Evolutionary conservation across 2,888 invertebrate species (phyloP).

Genomic region (Polia nebulosa): DNA sequence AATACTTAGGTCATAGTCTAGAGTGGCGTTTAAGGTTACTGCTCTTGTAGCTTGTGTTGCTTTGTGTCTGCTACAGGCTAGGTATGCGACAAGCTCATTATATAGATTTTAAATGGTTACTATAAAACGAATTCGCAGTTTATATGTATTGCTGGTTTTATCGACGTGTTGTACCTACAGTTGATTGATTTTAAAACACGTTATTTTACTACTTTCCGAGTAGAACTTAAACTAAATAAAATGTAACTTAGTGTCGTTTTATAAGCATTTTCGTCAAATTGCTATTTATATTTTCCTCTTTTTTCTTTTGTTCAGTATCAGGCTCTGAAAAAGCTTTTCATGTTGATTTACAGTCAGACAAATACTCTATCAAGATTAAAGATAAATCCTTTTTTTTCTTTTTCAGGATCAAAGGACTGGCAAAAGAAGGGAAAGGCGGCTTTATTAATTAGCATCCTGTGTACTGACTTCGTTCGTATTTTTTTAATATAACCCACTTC

Average conservation of each 20-base stretch:
- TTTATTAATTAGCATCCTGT: constrained; percentile 27
- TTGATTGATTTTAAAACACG: constrained; percentile 22
- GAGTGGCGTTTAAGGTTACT: constrained; percentile 55
- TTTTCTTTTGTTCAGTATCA: constrained; percentile 17
- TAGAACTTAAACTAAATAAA: neutral
- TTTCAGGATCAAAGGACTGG: constrained; percentile 4
- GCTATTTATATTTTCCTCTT: neutral
- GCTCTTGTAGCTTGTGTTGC: constrained; percentile 29
- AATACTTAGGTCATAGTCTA: constrained; percentile 50
- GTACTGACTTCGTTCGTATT: neutral
- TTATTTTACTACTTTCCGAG: constrained; percentile 20
- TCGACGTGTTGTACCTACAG: constrained; percentile 14
- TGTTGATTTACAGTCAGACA: constrained; percentile 24
- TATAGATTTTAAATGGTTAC: constrained; percentile 34
- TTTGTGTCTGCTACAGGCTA: constrained; percentile 18
- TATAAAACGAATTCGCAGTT: constrained; percentile 39
- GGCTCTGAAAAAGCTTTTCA: constrained; percentile 18
- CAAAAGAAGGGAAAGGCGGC: neutral
- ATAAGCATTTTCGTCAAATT: neutral
- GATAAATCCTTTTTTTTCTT: constrained; percentile 31
- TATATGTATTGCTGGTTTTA: constrained; percentile 21
- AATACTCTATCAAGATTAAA: constrained; percentile 43
- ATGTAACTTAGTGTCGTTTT: neutral
- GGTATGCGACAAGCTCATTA: constrained; percentile 23
- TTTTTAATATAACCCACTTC: constrained; percentile 3